Evolutionary conservation across 2,888 invertebrate genomes (phyloP), one percentile per base, ranked within the genome.

Genomic region (Perizoma affinitatum): DNA sequence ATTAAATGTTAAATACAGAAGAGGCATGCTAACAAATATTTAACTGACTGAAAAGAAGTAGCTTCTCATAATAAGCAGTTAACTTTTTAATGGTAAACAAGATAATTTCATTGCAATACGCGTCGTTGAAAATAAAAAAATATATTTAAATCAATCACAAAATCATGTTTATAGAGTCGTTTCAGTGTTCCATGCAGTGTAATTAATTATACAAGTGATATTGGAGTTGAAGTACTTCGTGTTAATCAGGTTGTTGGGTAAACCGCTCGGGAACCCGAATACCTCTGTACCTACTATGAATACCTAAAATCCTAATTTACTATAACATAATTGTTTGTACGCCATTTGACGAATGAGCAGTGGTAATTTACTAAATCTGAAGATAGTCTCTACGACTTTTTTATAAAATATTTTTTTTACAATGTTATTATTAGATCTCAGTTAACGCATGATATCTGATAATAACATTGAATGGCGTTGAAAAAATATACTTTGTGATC

Each of bases 171-270:
- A 68, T 66, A 9, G 53, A 66, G 54, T 70, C 61, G 65, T 71
- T 77, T 65, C 56, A 65, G 57, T 70, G 66, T 68, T 63, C 65
- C 47, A 52, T 68, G 54, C 65, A 66, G 44, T 62, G 64, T 64
- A 69, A 71, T 74, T 71, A 74, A 72, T 73, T 71, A 71, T 67
- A 68, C 60, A 40, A 65, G 48, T 62, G 53, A 64, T 69, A 66
- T 68, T 67, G 63, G 50, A 63, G 66, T 61, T 65, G 54, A 56
- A 64, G 55, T 61, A 56, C n/a, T 48, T 55, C 38, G 44, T 54
- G 46, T 41, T 53, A 61, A 63, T 66, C 52, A 53, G 51, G 22
- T 52, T 54, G 56, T 46, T 49, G 8, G 45, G 49, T 46, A 54
- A 55, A 63, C 46, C 52, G 44, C 43, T 47, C 36, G 54, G 35